Evolutionary conservation across 2,797 vertebrate species (phyloP).

Genomic region (Pipistrellus kuhlii): DNA sequence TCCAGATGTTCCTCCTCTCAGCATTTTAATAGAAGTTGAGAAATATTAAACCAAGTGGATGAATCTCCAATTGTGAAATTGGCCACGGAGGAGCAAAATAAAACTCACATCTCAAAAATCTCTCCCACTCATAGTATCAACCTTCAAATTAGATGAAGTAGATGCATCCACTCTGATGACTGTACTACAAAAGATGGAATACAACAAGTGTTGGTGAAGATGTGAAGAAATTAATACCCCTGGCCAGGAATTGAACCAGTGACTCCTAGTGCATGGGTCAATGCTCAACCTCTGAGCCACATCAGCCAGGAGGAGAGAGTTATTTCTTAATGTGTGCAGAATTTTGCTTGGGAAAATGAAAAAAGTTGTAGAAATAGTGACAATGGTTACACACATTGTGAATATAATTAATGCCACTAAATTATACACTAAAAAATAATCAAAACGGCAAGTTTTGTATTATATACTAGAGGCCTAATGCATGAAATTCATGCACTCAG

Average conservation of each 20-base stretch:
- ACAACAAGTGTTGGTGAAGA: not conserved
- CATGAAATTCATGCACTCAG: too few relatives aligned
- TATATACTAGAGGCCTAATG: not conserved
- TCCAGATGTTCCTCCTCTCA: not conserved
- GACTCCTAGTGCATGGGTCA: too few relatives aligned
- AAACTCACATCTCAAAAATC: not conserved
- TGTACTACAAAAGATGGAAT: not conserved
- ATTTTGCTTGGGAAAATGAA: not conserved
- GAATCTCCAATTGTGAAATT: not conserved
- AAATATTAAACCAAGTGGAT: not conserved
- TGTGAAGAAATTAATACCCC: not conserved
- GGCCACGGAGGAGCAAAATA: not conserved
- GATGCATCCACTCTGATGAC: not conserved
- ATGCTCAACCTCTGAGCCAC: too few relatives aligned
- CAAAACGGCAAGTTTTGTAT: not conserved
- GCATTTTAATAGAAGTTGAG: not conserved
- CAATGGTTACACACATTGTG: not conserved
- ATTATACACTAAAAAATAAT: not conserved
- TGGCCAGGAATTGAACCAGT: too few relatives aligned
- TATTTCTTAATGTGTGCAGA: not conserved
- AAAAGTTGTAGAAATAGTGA: not conserved
- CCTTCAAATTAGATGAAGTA: not conserved
- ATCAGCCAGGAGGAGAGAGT: too few relatives aligned
- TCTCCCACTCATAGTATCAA: not conserved
- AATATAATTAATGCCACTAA: not conserved